Evolutionary conservation across 2,888 invertebrate genomes (phyloP), one percentile per base, ranked within the genome.

Genomic region (Ferrisia virgata): DNA sequence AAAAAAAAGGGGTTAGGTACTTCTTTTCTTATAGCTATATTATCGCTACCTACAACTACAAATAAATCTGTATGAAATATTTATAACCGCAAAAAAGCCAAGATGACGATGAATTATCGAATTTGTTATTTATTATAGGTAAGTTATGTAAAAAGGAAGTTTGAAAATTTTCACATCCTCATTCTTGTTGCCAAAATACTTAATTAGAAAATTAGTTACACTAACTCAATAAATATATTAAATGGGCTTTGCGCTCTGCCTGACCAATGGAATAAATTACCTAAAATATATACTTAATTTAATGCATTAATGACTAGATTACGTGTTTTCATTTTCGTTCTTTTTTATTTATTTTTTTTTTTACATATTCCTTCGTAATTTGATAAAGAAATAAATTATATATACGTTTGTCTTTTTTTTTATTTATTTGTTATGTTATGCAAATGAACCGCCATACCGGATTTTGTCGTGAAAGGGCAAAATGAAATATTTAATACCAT

Each of bases 241-340:
- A 28, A 64, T 28, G 25, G 58, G 28, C 25, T 25, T 15, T 13
- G 6, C 5, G 39, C 39, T 8, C n/a, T n/a, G 58, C 28, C 28
- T 64, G 58, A 64, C 58, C 58, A 64, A 64, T 64, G 13, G 58
- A 64, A 64, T 64, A 64, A 25, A 64, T 64, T 64, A 64, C 58
- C 28, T 64, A 28, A 53, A 64, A 64, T 64, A 53, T 53, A 47
- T 47, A n/a, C n/a, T n/a, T n/a, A 64, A 64, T 64, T 64, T 28
- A 64, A 64, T 64, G 13, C 28, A 25, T 64, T 64, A 64, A 64
- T 64, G 58, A 64, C 58, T 64, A 11, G 58, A 64, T 64, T 64
- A 64, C 58, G 25, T 28, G 58, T 64, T 64, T 64, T 64, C 58
- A 22, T 25, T 25, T 64, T n/a, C n/a, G n/a, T n/a, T n/a, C n/a